A percentile compares a stretch with the other conserved stretches of the same genome.
phyloP scores from a whole-genome alignment of 2,113 vertebrate genomes.

The Probosciger aterrimus region DNA sequence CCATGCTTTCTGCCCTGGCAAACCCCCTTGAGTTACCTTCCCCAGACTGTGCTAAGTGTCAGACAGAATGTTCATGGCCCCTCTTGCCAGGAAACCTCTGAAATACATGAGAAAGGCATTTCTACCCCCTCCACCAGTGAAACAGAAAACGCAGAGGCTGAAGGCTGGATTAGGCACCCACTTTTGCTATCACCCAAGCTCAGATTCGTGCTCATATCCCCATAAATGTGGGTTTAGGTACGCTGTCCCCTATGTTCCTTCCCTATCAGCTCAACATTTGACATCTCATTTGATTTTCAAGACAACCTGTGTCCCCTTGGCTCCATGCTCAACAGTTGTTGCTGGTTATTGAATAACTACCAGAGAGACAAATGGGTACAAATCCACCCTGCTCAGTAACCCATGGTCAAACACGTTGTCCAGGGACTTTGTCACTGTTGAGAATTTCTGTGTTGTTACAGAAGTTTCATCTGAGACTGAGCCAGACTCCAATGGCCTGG shows the following conservation, averaged over 20 bases:
- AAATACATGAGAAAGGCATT: not conserved
- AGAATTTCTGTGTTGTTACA: not conserved
- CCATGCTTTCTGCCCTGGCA: not conserved
- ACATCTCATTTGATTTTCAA: not conserved
- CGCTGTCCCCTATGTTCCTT: not conserved
- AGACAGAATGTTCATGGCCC: not conserved
- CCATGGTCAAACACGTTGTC: not conserved
- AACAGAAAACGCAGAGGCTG: not conserved
- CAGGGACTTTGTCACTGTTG: not conserved
- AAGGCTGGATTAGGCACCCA: not conserved
- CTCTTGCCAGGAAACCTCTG: not conserved
- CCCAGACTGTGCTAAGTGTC: not conserved
- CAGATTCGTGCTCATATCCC: not conserved
- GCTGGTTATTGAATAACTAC: not conserved
- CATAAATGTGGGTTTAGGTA: not conserved
- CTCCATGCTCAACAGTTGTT: not conserved
- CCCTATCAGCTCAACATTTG: not conserved
- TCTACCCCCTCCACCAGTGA: not conserved
- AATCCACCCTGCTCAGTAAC: not conserved
- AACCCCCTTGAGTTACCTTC: not conserved
- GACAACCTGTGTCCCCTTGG: not conserved
- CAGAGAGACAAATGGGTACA: not conserved
- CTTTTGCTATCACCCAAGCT: not conserved
- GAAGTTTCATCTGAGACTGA: not conserved
- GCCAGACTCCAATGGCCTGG: not conserved